Evolutionary conservation across 2,113 vertebrate species (phyloP), one percentile per base, ranked within the genome.

Genomic region (Osmerus eperlanus): DNA sequence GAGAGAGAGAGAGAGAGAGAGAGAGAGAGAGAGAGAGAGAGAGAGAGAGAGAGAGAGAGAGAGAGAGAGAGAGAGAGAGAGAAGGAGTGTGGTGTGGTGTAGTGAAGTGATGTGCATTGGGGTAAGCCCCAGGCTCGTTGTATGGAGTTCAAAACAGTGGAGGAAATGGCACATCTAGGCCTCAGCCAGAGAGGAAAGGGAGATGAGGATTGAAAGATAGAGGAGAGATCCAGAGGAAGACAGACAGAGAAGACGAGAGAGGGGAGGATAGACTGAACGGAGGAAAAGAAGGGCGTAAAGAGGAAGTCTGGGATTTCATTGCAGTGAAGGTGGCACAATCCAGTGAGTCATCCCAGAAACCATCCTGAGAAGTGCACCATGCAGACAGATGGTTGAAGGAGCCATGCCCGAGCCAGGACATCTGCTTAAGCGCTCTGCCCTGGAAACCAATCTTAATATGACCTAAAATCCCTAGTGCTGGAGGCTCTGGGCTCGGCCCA

Each of bases 141-240:
- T 59, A 21, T 53, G 29, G 60, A 76, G 67, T 65, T 56, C 19
- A 56, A 2, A 55, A n/a, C 36, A 18, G 47, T 64, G 53, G 64
- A 63, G 58, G 47, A 66, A 64, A 28, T 6, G 59, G 58, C 70
- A 68, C 55, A 62, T 68, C n/a, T 36, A 66, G 63, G 64, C 59
- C n/a, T 23, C 67, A 60, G 56, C 29, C 3, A 55, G 53, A 55
- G 13, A 32, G 28, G 61, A 64, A 29, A 41, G 6, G 29, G 62
- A 64, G 25, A 64, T 25, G 8, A 29, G 28, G 16, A 25, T 18
- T 3, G 1, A 56, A 15, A 56, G 2, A 56, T 14, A 56, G 15
- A n/a, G 54, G 54, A 56, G 14, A 56, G 54, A 56, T n/a, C 3
- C 1, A 56, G 14, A 56, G 54, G 54, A 7, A n/a, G 54, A 56